Percentiles rank a stretch among this genome's conserved stretches.
phyloP scores from a whole-genome alignment of 1,140 invertebrate genomes.

The Megathymus violae region DNA sequence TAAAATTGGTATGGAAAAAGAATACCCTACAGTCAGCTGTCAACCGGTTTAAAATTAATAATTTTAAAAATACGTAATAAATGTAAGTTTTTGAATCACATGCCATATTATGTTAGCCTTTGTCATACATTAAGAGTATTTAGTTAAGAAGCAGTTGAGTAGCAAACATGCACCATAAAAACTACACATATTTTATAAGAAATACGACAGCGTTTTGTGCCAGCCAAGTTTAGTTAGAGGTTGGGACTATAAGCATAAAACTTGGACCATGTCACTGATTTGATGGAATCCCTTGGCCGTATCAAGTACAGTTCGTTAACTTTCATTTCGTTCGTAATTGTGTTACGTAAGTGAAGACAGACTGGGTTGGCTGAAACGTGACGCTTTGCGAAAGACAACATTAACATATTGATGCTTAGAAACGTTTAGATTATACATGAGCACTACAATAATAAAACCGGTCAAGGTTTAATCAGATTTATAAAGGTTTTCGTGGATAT shows the following conservation, averaged over 20 bases:
- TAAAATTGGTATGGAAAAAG: too few relatives aligned
- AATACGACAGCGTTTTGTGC: slow-evolving; percentile 22
- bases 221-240: slow-evolving; percentile 23
- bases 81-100: too few relatives aligned
- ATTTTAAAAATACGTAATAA: too few relatives aligned
- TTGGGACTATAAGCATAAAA: slow-evolving; percentile 32
- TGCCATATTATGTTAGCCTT: too few relatives aligned
- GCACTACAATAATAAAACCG: too few relatives aligned
- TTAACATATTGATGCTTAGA: slow-evolving; percentile 10
- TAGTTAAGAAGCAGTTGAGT: too few relatives aligned
- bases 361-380: slow-evolving; percentile 1
- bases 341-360: slow-evolving; percentile 44
- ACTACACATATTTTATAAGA: slow-evolving; percentile 18
- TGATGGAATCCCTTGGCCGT: slow-evolving; percentile 45
- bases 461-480: too few relatives aligned
- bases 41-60: too few relatives aligned
- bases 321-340: slow-evolving; percentile 43
- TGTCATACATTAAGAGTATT: too few relatives aligned
- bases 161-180: background rate
- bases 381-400: slow-evolving; percentile 2
- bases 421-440: background rate
- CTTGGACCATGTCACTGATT: slow-evolving; percentile 40
- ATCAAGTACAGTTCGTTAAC: slow-evolving; percentile 51
- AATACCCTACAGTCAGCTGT: too few relatives aligned
- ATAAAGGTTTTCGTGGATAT: too few relatives aligned